phyloP scores from a whole-genome alignment of 2,113 vertebrate genomes.

The Salvelinus alpinus region DNA sequence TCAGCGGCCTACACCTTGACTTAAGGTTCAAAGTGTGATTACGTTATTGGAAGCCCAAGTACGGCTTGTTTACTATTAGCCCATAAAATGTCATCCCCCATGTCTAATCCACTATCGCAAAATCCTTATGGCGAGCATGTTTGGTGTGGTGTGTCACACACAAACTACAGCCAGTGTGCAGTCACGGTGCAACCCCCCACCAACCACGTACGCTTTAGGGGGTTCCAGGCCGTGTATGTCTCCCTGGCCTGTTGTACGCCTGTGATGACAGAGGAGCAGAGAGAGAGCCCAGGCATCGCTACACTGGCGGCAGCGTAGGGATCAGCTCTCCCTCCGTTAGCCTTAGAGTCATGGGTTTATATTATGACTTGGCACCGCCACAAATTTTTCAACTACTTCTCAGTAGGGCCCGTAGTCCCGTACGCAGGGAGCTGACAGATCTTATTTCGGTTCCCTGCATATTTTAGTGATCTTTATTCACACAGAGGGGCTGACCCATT shows the following conservation, averaged over 20 bases:
- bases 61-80: background rate
- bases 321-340: constrained; percentile 48
- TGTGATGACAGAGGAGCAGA: constrained; percentile 12
- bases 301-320: constrained; percentile 35
- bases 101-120: background rate
- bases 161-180: no score
- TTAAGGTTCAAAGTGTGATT: no score
- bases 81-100: background rate
- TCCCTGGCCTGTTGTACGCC: constrained; percentile 11
- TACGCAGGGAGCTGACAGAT: constrained; percentile 55
- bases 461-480: constrained; percentile 58
- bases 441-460: constrained; percentile 63
- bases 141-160: no score
- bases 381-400: constrained; percentile 59
- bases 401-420: constrained; percentile 28
- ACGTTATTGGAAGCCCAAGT: background rate
- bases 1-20: no score
- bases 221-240: constrained; percentile 23
- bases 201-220: background rate
- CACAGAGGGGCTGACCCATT: constrained; percentile 60
- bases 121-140: background rate
- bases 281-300: constrained; percentile 32
- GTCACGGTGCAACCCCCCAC: background rate
- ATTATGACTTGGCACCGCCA: constrained; percentile 54
- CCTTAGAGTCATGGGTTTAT: constrained; percentile 56